Evolutionary conservation across 2,888 invertebrate genomes (phyloP).

Genomic region (Callinectes sapidus): DNA sequence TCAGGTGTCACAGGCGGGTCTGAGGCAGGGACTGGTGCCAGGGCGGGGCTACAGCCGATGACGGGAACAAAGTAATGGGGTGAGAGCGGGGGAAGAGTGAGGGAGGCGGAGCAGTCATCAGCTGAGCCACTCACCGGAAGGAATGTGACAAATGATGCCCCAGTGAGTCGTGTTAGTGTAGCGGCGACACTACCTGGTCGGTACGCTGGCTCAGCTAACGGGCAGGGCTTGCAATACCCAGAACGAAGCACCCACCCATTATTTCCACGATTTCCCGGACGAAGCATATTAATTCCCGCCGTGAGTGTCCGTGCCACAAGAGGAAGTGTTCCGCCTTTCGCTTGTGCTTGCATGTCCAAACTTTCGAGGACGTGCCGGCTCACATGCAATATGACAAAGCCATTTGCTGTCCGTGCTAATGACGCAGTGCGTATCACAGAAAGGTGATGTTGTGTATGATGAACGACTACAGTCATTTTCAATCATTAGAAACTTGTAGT

Average conservation of each 20-base stretch:
- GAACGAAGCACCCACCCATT: constrained; percentile 8
- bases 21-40: not conserved
- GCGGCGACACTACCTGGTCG: constrained; percentile 8
- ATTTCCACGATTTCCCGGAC: constrained; percentile 25
- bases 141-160: constrained; percentile 36
- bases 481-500: not conserved
- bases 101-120: constrained; percentile 4
- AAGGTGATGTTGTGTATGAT: not conserved
- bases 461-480: not conserved
- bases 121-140: constrained; percentile 22
- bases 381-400: not conserved
- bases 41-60: not conserved
- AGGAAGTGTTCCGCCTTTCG: not conserved
- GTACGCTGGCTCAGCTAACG: not conserved
- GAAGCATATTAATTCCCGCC: constrained; percentile 25
- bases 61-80: not conserved
- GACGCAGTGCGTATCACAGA: not conserved
- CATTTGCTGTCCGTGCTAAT: not conserved
- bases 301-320: not conserved
- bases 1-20: constrained; percentile 7
- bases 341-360: not conserved
- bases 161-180: constrained; percentile 2
- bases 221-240: not conserved
- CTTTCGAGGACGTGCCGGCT: not conserved
- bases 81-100: not conserved